Conservation (phyloP, 1,140 invertebrate genomes). For the Drosophila punjabiensis region DNA sequence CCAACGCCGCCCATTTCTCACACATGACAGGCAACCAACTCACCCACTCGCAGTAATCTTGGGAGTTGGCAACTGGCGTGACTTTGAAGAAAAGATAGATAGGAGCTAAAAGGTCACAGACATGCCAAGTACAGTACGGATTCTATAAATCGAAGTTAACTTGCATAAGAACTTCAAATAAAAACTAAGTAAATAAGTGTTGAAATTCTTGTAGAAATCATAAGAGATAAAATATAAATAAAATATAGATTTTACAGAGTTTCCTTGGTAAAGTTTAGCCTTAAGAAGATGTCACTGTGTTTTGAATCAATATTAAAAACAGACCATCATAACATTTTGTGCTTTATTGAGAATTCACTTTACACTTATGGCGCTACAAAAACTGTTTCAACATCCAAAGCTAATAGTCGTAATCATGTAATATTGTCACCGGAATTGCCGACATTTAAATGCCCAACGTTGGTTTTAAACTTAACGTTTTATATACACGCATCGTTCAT, state of each 20-base stretch:
- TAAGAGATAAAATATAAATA: too few species aligned
- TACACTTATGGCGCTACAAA: constrained; percentile 53
- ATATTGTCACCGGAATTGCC: constrained; percentile 80
- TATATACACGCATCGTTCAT: constrained; percentile 44
- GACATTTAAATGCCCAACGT: constrained; percentile 74
- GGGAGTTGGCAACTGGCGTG: constrained; percentile 12
- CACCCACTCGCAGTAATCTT: constrained; percentile 8
- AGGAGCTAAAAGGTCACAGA: constrained; percentile 1
- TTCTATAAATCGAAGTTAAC: not conserved
- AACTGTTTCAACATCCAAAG: constrained; percentile 51
- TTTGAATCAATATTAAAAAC: not conserved
- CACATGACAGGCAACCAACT: constrained; percentile 30
- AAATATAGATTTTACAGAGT: too few species aligned
- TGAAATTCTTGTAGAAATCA: not conserved
- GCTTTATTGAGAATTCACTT: constrained; percentile 73
- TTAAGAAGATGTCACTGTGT: not conserved
- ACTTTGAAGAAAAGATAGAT: constrained; percentile 23
- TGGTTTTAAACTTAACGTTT: constrained; percentile 47
- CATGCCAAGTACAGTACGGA: constrained; percentile 12
- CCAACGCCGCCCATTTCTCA: constrained; percentile 16
- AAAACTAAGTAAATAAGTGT: too few species aligned
- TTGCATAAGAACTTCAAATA: too few species aligned
- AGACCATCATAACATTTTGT: constrained; percentile 38
- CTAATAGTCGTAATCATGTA: constrained; percentile 50
- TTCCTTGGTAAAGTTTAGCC: too few species aligned